Base-by-base conservation (phyloP, 2,797 vertebrate species). In the Brotogeris chrysoptera region DNA sequence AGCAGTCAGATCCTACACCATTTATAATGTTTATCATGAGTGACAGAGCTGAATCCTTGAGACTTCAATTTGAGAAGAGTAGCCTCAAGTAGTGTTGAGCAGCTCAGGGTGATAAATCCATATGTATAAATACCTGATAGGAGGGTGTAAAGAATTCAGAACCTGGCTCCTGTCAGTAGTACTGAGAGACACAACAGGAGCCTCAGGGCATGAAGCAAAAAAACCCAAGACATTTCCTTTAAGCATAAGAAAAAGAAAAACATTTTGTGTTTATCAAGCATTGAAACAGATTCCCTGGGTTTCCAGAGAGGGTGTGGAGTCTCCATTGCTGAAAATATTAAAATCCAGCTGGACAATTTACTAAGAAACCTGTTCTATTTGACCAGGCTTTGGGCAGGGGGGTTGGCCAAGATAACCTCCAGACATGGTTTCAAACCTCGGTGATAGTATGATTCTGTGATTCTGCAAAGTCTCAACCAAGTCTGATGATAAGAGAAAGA, bases 1-100 rank as follows among this genome's bases (percentile, higher is more conserved):
- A 93, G 50, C 16, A 46, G 55, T 77, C 34, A 73, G 60, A 70
- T 66, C 30, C 8, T 49, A n/a, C 30, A 23, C 13, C 21, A 59
- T 82, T 93, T 80, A 74, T 60, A 80, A 73, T 41, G 28, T 78
- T 83, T 86, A 81, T 60, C 0, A 3, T 50, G 55, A 76, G 11
- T 87, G 68, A 72, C 81, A 91, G 53, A 89, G 15, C 16, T 80
- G 61, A 86, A 78, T 13, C 53, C 34, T 85, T 6, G 2, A 80
- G 66, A 92, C 10, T 57, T 47, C 9, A 78, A 36, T 53, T 46
- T 0, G 0, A 92, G 23, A 66, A 53, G 38, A 59, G 5, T 53
- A 57, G 28, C 16, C 28, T 73, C 0, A 0, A 44, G n/a, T 5
- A 79, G 20, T 2, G 1, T 1, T 38, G 60, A 77, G 64, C 38